Percentiles rank a stretch among this genome's conserved stretches.
phyloP scores from a whole-genome alignment of 1,140 invertebrate genomes.

The Lordiphosa mommai region DNA sequence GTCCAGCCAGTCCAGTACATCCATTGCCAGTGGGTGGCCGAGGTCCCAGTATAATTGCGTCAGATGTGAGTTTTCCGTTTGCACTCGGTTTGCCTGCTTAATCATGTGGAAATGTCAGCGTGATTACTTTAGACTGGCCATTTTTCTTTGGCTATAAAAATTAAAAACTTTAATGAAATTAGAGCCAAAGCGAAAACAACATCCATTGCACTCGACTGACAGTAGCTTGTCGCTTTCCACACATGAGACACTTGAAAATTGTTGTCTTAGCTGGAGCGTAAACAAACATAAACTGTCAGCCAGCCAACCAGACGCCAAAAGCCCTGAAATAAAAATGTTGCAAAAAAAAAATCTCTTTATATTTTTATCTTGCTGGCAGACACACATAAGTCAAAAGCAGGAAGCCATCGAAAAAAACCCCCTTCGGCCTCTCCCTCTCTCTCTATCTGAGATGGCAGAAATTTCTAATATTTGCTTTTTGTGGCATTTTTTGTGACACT shows the following conservation, averaged over 20 bases:
- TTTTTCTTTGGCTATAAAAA: not conserved
- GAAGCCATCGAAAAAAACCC: no score
- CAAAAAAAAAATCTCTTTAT: no score
- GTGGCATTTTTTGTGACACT: no score
- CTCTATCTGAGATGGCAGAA: no score
- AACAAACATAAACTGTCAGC: no score
- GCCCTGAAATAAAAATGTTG: no score
- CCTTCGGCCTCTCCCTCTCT: no score
- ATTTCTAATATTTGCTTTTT: no score
- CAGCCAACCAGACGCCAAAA: no score
- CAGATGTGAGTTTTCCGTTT: not conserved
- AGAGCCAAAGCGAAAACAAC: not conserved
- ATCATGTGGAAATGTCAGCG: not conserved
- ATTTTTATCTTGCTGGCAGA: no score
- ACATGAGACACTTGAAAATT: not conserved
- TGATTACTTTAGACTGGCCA: not conserved
- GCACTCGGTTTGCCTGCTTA: not conserved
- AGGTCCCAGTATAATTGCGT: not conserved
- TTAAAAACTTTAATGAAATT: slow-evolving; percentile 1
- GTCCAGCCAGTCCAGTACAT: not conserved
- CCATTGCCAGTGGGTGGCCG: not conserved
- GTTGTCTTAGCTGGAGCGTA: no score
- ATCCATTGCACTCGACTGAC: not conserved
- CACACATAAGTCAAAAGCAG: no score
- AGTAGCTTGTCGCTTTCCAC: not conserved